Conservation (phyloP, 2,888 invertebrate species). For the Heliconius aoede region DNA sequence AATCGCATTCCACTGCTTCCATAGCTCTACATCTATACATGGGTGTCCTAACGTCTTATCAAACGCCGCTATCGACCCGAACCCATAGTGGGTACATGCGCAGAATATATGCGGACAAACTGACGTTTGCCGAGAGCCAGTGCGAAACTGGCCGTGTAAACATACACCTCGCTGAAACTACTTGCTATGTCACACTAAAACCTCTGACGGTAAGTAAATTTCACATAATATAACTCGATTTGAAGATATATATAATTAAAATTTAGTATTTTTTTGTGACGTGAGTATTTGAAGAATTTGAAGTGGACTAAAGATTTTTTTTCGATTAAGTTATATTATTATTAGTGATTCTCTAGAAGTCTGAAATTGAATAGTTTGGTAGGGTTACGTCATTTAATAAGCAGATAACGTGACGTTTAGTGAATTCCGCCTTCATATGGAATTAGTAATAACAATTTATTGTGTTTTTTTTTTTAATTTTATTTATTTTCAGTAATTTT, state of each 20-base stretch:
- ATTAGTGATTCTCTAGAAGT: background rate
- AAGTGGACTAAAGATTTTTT: background rate
- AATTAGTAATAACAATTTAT: background rate
- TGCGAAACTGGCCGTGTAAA: conserved; percentile 64
- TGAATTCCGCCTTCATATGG: background rate
- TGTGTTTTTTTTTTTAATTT: background rate
- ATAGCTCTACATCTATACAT: conserved; percentile 4
- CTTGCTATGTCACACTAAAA: conserved; percentile 32
- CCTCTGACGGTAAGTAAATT: conserved; percentile 10
- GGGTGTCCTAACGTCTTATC: conserved; percentile 65
- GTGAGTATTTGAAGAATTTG: background rate
- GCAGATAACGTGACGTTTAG: background rate
- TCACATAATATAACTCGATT: background rate
- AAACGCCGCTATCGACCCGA: conserved; percentile 69
- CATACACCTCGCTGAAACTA: conserved; percentile 60
- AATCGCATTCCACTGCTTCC: background rate
- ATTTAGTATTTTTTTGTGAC: too few species aligned
- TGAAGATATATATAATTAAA: background rate
- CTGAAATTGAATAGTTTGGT: conserved; percentile 6
- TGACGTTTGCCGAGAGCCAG: conserved; percentile 70
- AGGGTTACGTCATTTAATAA: conserved; percentile 17
- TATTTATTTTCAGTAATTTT: background rate
- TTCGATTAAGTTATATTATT: background rate
- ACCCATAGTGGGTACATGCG: conserved; percentile 66
- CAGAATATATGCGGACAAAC: conserved; percentile 71